Base-by-base conservation (phyloP, 2,888 invertebrate species). In the Mesopsocus fuscifrons region DNA sequence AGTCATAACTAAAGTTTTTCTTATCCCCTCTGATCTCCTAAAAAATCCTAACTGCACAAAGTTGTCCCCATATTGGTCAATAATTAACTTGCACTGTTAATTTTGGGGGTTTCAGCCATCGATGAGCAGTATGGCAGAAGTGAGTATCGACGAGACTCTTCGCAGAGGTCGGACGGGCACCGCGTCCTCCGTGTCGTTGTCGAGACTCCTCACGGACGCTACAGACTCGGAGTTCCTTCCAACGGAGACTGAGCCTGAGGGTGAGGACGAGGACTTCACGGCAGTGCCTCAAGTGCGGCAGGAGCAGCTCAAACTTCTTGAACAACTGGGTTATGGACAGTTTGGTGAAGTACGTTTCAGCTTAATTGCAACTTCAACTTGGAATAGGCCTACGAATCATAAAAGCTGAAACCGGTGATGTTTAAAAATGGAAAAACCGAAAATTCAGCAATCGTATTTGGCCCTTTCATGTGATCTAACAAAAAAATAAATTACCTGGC, bases 241-340 rank as follows among this genome's bases (percentile, higher is more conserved):
- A 58, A 44, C 59, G 59, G 57, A 67, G 54, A 64, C 65, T 49
- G 63, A 67, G 47, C 64, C 66, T 49, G 64, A 68, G 48, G 68
- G 67, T 49, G 61, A 62, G 45, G 55, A 62, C 31, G 60, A 60
- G 48, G 58, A 60, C 44, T 62, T 65, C 53, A 58, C 64, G 49
- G 62, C 66, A 48, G 58, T 70, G 44, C 58, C 61, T 45, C 73
- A 75, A 60, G 75, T 82, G 63, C 77, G 80, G 16, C 66, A 77
- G 50, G 76, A 79, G 54, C 72, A 73, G 55, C 68, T 84, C 51
- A 69, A 71, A 56, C 74, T 81, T 59, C 69, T 80, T 50, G 80
- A 81, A 61, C 80, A 77, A 57, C 65, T 84, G 44, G 82, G 82
- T 44, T 72, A 74, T 52, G 81, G 82, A 48, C 71, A 75, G 54